Evolutionary conservation across 2,888 invertebrate species (phyloP), one percentile per base, ranked within the genome.

Genomic region (Neoscelio sp.): DNA sequence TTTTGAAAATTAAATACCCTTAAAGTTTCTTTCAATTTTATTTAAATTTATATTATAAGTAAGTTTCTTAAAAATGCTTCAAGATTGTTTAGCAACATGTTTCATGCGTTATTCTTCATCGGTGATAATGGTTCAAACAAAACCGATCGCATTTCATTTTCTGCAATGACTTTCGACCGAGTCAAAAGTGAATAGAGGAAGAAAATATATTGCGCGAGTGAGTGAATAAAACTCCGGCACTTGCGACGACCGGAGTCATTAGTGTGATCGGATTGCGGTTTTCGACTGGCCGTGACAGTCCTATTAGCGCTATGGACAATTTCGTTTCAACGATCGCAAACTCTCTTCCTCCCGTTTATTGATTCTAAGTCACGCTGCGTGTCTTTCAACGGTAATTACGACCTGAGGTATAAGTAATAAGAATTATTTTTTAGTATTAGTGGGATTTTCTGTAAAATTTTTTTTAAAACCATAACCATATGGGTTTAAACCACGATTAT

Each of bases 141-240:
- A 74, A 65, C 56, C 38, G 62, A 62, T 73, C 62, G 62, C 71
- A 64, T 62, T 73, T 62, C 71, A 64, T 35, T 62, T 73, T 73
- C 28, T 46, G 46, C 44, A 73, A 64, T 73, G 42, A 62, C 71
- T 71, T 71, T 35, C 58, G 33, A 52, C 42, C 30, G 71, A 58
- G 54, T 10, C 17, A 28, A 15, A 20, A 46, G n/a, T 60, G 60
- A 70, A 70, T 70, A 30, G 71, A 13, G 13, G 23, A 54, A 64
- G 73, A 73, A 73, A 73, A 64, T 64, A 73, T 64, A 46, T 48
- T 33, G 44, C 52, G 26, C 42, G 33, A 3, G n/a, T 33, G 33
- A 3, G n/a, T 42, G 35, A 71, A 60, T 60, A 50, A 52, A 54
- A 38, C 62, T 10, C 35, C 20, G 20, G 73, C 26, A 73, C 23